A percentile compares a stretch with the other conserved stretches of the same genome.
Evolutionary conservation across 2,888 invertebrate genomes (phyloP).

Genomic region (Harpagoxenus sublaevis): DNA sequence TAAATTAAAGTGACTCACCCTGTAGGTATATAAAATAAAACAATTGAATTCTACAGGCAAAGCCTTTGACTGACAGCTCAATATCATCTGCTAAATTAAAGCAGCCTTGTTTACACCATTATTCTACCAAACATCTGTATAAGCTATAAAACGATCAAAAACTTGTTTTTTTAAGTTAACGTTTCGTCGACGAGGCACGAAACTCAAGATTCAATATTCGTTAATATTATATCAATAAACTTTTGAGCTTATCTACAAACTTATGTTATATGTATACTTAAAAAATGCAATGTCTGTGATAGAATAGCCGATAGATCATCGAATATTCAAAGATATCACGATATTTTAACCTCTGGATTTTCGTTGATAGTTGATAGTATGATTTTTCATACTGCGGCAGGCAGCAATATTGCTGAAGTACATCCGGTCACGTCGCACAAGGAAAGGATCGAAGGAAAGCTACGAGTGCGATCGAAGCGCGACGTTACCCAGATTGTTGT

Average conservation of each 20-base stretch:
- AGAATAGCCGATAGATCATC: not conserved
- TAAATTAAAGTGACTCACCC: too few species aligned
- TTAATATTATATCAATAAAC: not conserved
- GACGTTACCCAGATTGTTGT: slow-evolving; percentile 37
- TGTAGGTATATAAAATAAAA: too few species aligned
- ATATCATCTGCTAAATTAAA: slow-evolving; percentile 67
- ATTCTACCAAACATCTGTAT: slow-evolving; percentile 62
- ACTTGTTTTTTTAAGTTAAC: not conserved
- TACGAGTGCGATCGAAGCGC: slow-evolving; percentile 40
- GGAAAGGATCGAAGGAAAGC: slow-evolving; percentile 13
- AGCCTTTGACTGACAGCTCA: not conserved
- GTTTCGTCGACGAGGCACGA: not conserved
- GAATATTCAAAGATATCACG: not conserved
- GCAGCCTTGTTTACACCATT: slow-evolving; percentile 73
- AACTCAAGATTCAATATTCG: not conserved
- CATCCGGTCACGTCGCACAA: not conserved
- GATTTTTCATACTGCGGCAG: not conserved
- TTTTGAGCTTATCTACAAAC: not conserved
- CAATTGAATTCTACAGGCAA: not conserved
- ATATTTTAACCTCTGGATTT: not conserved
- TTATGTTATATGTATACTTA: not conserved
- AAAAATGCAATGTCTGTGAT: not conserved
- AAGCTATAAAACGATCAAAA: slow-evolving; percentile 7
- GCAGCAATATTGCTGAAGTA: not conserved
- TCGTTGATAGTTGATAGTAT: not conserved